Conservation (phyloP, 2,888 invertebrate genomes). For the Caenorhabditis imperialis region DNA sequence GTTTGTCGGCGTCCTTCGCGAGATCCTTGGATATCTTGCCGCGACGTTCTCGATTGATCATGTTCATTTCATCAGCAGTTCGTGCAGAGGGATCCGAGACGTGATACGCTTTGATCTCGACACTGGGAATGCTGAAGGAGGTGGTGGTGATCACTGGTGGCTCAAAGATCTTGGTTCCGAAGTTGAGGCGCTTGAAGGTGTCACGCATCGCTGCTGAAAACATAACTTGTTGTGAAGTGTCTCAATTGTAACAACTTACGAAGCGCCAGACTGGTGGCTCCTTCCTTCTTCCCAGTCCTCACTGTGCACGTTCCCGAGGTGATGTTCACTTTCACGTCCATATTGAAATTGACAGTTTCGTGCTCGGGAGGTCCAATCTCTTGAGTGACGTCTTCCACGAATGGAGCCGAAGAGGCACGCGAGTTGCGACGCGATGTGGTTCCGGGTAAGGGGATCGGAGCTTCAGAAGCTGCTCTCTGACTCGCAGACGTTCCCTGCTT, state of each 20-base stretch:
- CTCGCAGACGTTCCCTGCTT: conserved; percentile 9
- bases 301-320: conserved; percentile 73
- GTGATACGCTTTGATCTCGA: conserved; percentile 86
- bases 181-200: conserved; percentile 41
- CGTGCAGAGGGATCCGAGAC: conserved; percentile 62
- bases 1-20: conserved; percentile 31
- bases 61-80: conserved; percentile 12
- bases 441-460: background rate
- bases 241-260: conserved; percentile 32
- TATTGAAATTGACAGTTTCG: conserved; percentile 75
- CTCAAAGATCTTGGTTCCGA: conserved; percentile 51
- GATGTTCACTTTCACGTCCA: conserved; percentile 75
- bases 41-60: conserved; percentile 15
- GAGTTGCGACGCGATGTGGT: conserved; percentile 22
- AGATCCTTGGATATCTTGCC: conserved; percentile 23
- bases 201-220: conserved; percentile 37
- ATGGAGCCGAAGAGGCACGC: background rate
- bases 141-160: conserved; percentile 46
- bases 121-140: conserved; percentile 63
- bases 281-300: conserved; percentile 62
- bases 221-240: no score
- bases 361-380: conserved; percentile 5
- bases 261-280: conserved; percentile 14
- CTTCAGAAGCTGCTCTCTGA: no score
- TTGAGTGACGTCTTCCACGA: conserved; percentile 8